phyloP scores from a whole-genome alignment of 23 tunicate species.

The Halocynthia aurantium region DNA sequence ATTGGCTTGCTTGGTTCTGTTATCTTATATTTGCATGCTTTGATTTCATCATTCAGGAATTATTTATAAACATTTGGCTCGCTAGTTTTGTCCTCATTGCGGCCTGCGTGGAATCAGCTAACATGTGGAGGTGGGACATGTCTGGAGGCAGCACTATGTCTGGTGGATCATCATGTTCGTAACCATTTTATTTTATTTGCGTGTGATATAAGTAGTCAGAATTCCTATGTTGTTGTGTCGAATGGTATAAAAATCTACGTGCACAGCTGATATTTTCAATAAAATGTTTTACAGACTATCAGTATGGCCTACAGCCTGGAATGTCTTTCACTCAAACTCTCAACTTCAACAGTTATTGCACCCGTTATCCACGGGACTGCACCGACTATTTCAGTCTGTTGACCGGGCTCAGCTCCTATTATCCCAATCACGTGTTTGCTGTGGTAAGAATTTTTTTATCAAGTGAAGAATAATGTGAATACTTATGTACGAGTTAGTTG shows the following conservation, averaged over 20 bases:
- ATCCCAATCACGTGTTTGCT: conserved; percentile 87
- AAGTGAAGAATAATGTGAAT: no score
- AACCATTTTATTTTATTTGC: no score
- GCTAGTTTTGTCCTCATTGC: conserved; percentile 45
- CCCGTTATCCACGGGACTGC: conserved; percentile 65
- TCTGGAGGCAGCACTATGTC: neutral
- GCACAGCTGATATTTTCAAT: no score
- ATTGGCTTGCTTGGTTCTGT: no score
- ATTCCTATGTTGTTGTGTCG: no score
- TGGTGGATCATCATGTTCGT: conserved; percentile 3
- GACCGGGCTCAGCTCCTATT: conserved; percentile 73
- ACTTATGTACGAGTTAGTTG: no score
- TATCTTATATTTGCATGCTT: no score
- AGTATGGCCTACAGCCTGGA: conserved; percentile 35
- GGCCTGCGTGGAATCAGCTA: conserved; percentile 60
- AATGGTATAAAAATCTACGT: no score
- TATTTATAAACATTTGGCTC: conserved; percentile 50
- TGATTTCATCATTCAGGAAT: conserved; percentile 29
- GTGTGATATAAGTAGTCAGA: no score
- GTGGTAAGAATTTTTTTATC: conserved; percentile 29
- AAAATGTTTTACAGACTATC: neutral
- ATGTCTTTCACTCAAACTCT: conserved; percentile 44
- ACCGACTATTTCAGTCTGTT: conserved; percentile 61
- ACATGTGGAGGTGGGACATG: conserved; percentile 98
- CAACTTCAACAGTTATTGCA: conserved; percentile 66